Conservation (phyloP, 2,888 invertebrate genomes). For the Phasia obesa region DNA sequence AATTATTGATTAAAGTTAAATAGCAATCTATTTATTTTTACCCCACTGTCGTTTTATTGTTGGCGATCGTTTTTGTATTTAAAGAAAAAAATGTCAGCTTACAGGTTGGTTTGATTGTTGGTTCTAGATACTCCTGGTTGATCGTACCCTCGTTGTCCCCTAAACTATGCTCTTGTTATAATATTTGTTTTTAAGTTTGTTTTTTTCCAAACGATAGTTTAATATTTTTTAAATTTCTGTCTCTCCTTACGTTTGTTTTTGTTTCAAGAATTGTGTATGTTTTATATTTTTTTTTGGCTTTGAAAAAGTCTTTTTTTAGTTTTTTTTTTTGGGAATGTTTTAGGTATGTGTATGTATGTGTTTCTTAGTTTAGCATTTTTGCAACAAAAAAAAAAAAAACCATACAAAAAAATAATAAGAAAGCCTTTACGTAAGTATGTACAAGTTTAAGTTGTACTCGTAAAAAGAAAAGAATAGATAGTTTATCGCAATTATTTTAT, state of each 20-base stretch:
- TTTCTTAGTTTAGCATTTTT: conserved; percentile 14
- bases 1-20: too few relatives aligned
- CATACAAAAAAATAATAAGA: conserved; percentile 11
- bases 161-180: conserved; percentile 49
- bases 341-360: background rate
- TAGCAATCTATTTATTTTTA: background rate
- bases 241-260: conserved; percentile 38
- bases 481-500: conserved; percentile 71
- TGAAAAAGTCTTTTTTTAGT: conserved; percentile 24
- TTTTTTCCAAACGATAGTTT: conserved; percentile 62
- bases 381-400: conserved; percentile 32
- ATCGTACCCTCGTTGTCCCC: conserved; percentile 32
- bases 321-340: too few relatives aligned
- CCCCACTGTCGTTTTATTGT: conserved; percentile 34
- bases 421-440: conserved; percentile 44
- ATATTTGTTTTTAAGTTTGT: conserved; percentile 22
- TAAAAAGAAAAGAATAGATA: conserved; percentile 65
- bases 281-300: background rate
- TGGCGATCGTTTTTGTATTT: conserved; percentile 37
- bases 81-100: conserved; percentile 56
- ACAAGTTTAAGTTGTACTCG: conserved; percentile 15
- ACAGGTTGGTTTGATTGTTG: conserved; percentile 53
- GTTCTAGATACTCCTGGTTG: conserved; percentile 25
- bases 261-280: conserved; percentile 54
- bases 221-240: conserved; percentile 45